phyloP scores from a whole-genome alignment of 2,113 vertebrate genomes.

The Oostethus manadensis region DNA sequence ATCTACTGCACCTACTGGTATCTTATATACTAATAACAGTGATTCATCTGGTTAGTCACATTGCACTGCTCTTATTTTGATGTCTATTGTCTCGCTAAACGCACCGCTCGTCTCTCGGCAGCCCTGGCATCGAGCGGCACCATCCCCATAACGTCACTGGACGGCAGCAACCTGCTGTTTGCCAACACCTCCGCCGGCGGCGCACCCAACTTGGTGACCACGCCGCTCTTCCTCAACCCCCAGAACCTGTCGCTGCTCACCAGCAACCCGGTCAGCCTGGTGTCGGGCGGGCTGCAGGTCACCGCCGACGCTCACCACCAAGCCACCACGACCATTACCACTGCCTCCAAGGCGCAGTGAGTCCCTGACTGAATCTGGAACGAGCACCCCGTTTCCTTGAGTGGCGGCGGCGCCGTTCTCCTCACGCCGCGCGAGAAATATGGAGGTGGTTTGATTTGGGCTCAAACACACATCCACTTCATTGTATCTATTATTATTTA shows the following conservation, averaged over 20 bases:
- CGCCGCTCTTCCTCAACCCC: slow-evolving; percentile 95
- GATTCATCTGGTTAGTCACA: too few relatives aligned
- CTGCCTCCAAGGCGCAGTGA: slow-evolving; percentile 98
- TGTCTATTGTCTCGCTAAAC: too few relatives aligned
- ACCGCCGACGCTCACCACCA: slow-evolving; percentile 84
- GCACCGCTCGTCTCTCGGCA: slow-evolving; percentile 38
- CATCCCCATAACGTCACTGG: slow-evolving; percentile 95
- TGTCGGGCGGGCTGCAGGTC: slow-evolving; percentile 90
- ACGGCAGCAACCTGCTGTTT: slow-evolving; percentile 93
- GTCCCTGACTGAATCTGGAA: slow-evolving; percentile 45
- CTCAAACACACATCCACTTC: slow-evolving; percentile 36
- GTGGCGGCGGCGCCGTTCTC: slow-evolving; percentile 46
- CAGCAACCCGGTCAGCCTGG: slow-evolving; percentile 96
- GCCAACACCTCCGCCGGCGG: slow-evolving; percentile 82
- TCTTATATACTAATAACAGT: too few relatives aligned
- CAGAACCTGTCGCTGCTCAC: slow-evolving; percentile 98
- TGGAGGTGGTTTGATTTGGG: slow-evolving; percentile 30
- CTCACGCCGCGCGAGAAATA: slow-evolving; percentile 34
- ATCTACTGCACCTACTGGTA: too few relatives aligned
- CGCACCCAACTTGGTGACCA: slow-evolving; percentile 91
- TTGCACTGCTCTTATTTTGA: too few relatives aligned
- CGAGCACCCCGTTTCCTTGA: slow-evolving; percentile 23
- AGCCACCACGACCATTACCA: slow-evolving; percentile 88
- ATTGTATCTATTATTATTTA: slow-evolving; percentile 65
- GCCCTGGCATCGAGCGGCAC: slow-evolving; percentile 92